Conservation (phyloP, 2,113 vertebrate species). For the Hypomesus transpacificus region DNA sequence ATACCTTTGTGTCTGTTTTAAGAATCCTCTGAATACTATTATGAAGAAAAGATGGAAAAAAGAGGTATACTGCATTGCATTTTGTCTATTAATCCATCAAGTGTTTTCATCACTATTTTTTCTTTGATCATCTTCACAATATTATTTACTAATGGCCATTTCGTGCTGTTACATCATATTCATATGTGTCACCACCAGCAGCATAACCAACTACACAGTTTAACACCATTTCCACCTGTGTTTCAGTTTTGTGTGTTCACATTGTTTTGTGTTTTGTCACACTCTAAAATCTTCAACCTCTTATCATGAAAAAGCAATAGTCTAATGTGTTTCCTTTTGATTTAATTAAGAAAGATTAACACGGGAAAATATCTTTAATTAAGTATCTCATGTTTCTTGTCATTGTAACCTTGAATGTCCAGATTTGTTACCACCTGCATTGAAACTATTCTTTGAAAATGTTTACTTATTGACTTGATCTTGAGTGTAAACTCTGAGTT, state of each 20-base stretch:
- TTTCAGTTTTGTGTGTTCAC: background rate
- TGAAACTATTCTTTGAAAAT: too few species aligned
- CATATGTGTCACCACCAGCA: constrained; percentile 8
- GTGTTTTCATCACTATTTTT: constrained; percentile 21
- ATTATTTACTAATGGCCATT: constrained; percentile 8
- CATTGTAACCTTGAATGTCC: background rate
- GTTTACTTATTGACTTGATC: background rate
- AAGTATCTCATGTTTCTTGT: constrained; percentile 56
- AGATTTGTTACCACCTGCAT: too few species aligned
- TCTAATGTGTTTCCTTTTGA: too few species aligned
- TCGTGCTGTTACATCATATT: background rate
- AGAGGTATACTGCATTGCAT: constrained; percentile 45
- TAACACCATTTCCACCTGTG: background rate
- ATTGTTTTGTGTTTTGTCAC: background rate
- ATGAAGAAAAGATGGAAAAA: constrained; percentile 49
- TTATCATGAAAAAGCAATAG: background rate
- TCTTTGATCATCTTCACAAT: constrained; percentile 9
- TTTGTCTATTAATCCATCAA: background rate
- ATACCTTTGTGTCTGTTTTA: constrained; percentile 6
- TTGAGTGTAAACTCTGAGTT: background rate
- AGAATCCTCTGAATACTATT: constrained; percentile 50
- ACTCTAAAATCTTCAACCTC: background rate
- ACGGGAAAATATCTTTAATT: too few species aligned
- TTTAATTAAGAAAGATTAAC: too few species aligned
- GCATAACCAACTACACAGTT: background rate